These are phyloP conservation scores for Drosophila niveifrons DNA, from an alignment of 2,888 invertebrate species.

Conservation along the genomic window DNA sequence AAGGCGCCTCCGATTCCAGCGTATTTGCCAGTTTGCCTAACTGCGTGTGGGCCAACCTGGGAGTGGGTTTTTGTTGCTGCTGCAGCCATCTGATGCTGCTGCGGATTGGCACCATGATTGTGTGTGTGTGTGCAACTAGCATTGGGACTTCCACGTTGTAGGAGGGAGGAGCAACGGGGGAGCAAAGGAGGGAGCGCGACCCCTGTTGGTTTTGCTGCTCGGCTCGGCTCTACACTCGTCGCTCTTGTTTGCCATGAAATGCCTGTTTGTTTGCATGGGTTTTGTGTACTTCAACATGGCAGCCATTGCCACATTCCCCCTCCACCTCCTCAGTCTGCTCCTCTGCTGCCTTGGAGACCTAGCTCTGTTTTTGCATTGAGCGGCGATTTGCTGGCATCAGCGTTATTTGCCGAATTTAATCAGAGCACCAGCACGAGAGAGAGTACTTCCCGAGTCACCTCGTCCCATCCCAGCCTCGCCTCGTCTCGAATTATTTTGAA, in stretches of 20 bases:
- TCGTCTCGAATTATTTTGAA: slow-evolving; percentile 11
- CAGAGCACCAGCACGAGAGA: slow-evolving; percentile 64
- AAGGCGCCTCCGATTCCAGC: slow-evolving; percentile 66
- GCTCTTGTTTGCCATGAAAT: slow-evolving; percentile 73
- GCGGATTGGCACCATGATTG: not conserved
- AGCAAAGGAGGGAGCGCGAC: slow-evolving; percentile 6
- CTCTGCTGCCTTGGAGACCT: slow-evolving; percentile 27
- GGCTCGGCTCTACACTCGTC: slow-evolving; percentile 24
- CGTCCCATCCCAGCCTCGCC: slow-evolving; percentile 1
- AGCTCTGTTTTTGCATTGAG: slow-evolving; percentile 59
- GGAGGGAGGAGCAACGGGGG: too few relatives aligned
- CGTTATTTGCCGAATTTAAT: slow-evolving; percentile 80
- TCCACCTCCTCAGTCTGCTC: not conserved
- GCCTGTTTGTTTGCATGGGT: slow-evolving; percentile 78
- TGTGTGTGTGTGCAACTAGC: slow-evolving; percentile 2
- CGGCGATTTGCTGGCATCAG: slow-evolving; percentile 77
- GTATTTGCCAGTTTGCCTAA: slow-evolving; percentile 75
- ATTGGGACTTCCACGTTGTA: not conserved
- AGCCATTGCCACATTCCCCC: slow-evolving; percentile 15
- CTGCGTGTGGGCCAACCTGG: slow-evolving; percentile 63
- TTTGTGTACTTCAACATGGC: slow-evolving; percentile 79
- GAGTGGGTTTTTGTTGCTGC: not conserved
- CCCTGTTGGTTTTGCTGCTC: slow-evolving; percentile 25
- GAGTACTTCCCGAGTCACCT: slow-evolving; percentile 32
- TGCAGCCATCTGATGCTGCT: slow-evolving; percentile 32